phyloP scores from a whole-genome alignment of 2,797 vertebrate genomes.

The Synaphobranchus kaupii region DNA sequence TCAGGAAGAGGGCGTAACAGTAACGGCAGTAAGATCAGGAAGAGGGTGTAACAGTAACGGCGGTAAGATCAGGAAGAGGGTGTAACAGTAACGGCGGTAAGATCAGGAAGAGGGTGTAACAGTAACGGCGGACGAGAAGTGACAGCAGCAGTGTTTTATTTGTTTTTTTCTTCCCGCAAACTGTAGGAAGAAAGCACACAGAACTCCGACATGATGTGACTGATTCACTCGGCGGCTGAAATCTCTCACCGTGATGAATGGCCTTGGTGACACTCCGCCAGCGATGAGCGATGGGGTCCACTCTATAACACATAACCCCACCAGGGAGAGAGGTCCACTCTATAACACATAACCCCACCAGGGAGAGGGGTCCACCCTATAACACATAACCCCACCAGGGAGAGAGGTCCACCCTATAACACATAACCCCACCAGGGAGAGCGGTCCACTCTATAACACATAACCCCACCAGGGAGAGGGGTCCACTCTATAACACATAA shows the following conservation, averaged over 20 bases:
- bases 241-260: conserved; percentile 79
- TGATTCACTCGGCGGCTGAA: conserved; percentile 68
- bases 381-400: no score
- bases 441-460: neutral
- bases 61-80: conserved; percentile 15
- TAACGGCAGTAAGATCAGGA: conserved; percentile 13
- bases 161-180: neutral
- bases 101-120: neutral
- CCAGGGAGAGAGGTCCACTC: neutral
- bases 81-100: neutral
- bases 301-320: neutral
- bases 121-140: neutral
- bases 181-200: neutral
- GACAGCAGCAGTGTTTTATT: neutral
- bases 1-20: conserved; percentile 15
- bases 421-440: conserved; percentile 38
- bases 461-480: no score
- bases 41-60: neutral
- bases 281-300: neutral
- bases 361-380: neutral
- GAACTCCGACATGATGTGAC: conserved; percentile 53
- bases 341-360: no score
- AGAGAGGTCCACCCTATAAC: no score
- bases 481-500: neutral
- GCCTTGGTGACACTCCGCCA: conserved; percentile 60